A percentile compares a stretch with the other conserved stretches of the same genome.
phyloP scores from a whole-genome alignment of 2,797 vertebrate species.

The Ptychobarbus kaznakovi region DNA sequence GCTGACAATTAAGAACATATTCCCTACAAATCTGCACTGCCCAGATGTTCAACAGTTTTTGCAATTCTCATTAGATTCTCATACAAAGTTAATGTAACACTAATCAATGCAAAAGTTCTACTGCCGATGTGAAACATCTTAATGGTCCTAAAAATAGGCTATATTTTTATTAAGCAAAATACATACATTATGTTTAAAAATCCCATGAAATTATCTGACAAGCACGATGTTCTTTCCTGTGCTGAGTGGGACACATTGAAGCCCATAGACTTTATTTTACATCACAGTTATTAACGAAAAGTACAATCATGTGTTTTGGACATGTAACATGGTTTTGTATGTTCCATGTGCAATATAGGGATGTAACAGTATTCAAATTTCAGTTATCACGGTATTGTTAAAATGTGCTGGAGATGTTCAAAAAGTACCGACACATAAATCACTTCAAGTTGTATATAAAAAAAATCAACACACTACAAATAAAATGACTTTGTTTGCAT shows the following conservation, averaged over 20 bases:
- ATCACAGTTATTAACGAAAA: neutral
- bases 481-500: no score
- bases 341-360: neutral
- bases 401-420: no score
- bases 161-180: neutral
- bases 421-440: no score
- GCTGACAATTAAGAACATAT: neutral
- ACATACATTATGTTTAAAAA: neutral
- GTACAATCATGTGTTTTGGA: neutral
- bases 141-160: neutral
- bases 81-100: neutral
- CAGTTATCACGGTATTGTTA: no score
- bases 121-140: neutral
- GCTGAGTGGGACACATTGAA: neutral
- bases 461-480: no score
- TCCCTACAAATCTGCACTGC: neutral
- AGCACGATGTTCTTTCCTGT: neutral
- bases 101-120: conserved; percentile 2
- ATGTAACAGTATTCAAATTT: no score
- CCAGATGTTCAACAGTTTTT: neutral
- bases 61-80: neutral
- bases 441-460: no score
- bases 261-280: no score
- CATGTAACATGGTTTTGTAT: neutral
- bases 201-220: neutral